Evolutionary conservation across 2,797 vertebrate genomes (phyloP), one percentile per base, ranked within the genome.

Genomic region (Dendrocincla fuliginosa): DNA sequence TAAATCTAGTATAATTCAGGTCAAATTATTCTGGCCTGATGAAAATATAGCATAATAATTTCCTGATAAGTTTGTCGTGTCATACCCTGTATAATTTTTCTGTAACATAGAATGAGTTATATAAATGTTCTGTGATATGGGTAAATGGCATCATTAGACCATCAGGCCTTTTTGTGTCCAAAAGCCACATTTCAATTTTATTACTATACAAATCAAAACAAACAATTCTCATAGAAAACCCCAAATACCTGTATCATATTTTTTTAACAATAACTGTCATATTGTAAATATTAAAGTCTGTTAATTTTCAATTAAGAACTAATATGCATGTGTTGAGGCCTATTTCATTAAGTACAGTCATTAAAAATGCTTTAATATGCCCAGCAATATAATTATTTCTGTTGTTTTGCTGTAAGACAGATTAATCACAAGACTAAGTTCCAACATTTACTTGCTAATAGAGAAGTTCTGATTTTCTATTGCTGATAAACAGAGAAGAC

Each of bases 141-240:
- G 24, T 56, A 37, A 47, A 67, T 44, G 18, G 3, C 27, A 77
- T 49, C 7, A 27, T 68, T 80, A 46, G 5, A 57, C 19, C 24
- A 52, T 47, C 25, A 61, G 19, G 7, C 5, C 19, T 67, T 85
- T 68, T 6, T n/a, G 17, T 60, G 30, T n/a, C 16, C 37, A 75
- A 77, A 68, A 61, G 6, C 4, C 6, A 59, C 0, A 2, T 80
- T 82, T 39, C 55, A 10, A 52, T 76, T 76, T 82, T 68, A 73
- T 64, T 44, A 25, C 22, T 46, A 28, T 5, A 35, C 10, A 63
- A 73, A 68, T 37, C 1, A 52, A 84, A 41, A 30, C 35, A 60
- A 39, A 14, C 27, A 18, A 9, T 10, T 56, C 9, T 27, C 82
- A 16, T 11, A 24, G 68, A 49, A 78, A 9, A 0, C 0, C 1